Evolutionary conservation across 2,888 invertebrate genomes (phyloP).

Genomic region (Agrotis segetum): DNA sequence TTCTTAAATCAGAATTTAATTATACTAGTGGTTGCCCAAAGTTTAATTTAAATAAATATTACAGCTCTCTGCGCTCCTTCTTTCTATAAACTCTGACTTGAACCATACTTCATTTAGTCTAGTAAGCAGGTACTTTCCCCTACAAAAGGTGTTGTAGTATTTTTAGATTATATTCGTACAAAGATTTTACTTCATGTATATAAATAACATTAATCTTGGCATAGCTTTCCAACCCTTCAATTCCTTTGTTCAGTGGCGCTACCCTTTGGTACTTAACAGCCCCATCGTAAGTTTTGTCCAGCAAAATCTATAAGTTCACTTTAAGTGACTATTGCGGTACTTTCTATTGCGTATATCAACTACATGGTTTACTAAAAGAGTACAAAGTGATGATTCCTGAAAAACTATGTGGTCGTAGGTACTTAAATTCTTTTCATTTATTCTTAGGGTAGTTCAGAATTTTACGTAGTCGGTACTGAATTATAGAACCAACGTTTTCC

Average conservation of each 20-base stretch:
- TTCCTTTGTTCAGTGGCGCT: slow-evolving; percentile 23
- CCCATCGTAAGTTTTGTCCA: background rate
- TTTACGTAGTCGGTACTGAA: background rate
- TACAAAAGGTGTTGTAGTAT: too few species aligned
- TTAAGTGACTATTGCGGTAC: background rate
- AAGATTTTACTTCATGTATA: too few species aligned
- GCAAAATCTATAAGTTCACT: background rate
- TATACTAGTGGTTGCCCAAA: too few species aligned
- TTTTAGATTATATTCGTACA: too few species aligned
- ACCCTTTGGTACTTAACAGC: background rate
- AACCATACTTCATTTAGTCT: too few species aligned
- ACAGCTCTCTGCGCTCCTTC: too few species aligned
- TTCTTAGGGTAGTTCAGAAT: background rate
- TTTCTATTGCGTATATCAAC: background rate
- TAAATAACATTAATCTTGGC: background rate
- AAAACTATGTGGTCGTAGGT: background rate
- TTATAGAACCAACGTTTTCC: slow-evolving; percentile 9
- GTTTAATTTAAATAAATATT: too few species aligned
- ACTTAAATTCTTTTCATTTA: background rate
- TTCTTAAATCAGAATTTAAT: background rate
- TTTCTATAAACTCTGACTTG: too few species aligned
- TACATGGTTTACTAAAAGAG: background rate
- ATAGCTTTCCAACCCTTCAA: background rate
- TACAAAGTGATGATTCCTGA: background rate
- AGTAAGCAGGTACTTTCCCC: too few species aligned